Conservation (phyloP, 2,797 vertebrate species). For the Austrolebias charrua region DNA sequence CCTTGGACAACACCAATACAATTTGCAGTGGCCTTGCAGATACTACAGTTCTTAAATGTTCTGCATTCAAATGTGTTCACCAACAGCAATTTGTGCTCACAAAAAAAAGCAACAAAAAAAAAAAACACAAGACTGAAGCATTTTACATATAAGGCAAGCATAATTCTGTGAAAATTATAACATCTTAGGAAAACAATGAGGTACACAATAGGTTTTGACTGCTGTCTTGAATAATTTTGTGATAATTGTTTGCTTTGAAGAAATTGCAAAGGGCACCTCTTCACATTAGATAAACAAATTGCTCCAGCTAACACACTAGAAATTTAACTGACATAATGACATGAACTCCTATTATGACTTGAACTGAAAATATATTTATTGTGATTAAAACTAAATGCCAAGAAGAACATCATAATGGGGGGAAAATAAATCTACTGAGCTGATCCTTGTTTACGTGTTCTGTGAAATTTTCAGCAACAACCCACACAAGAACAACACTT, state of each 20-base stretch:
- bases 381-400: slow-evolving; percentile 11
- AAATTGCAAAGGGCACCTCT: slow-evolving; percentile 4
- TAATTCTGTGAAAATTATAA: slow-evolving; percentile 6
- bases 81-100: background rate
- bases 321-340: slow-evolving; percentile 18
- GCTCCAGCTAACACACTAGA: background rate
- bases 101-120: too few species aligned
- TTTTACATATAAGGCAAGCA: slow-evolving; percentile 4
- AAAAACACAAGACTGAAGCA: slow-evolving; percentile 5
- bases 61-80: background rate
- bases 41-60: background rate
- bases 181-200: slow-evolving; percentile 27
- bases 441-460: slow-evolving; percentile 37
- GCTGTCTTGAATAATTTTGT: slow-evolving; percentile 19
- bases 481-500: slow-evolving; percentile 67
- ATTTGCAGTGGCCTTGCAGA: background rate
- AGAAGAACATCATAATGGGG: slow-evolving; percentile 15
- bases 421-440: slow-evolving; percentile 23
- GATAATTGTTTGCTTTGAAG: slow-evolving; percentile 18
- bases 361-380: slow-evolving; percentile 13
- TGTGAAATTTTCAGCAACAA: slow-evolving; percentile 52
- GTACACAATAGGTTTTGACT: slow-evolving; percentile 31
- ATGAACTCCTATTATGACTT: slow-evolving; percentile 8
- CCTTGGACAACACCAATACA: slow-evolving; percentile 7
- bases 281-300: slow-evolving; percentile 23